Base-by-base conservation (phyloP, 2,113 vertebrate genomes). In the Labeo catla region DNA sequence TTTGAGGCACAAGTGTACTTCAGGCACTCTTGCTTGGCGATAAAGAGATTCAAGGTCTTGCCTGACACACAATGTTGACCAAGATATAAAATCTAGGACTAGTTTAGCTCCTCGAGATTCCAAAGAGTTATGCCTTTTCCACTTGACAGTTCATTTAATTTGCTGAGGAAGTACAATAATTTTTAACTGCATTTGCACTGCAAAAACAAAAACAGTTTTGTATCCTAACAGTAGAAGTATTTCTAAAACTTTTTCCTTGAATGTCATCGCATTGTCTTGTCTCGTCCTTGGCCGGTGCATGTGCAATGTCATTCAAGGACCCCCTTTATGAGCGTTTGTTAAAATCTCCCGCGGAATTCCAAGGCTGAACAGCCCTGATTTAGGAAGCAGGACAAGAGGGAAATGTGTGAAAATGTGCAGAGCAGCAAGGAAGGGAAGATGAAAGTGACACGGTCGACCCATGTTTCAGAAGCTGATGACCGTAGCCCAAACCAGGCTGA, bases 401-500 rank as follows among this genome's bases (percentile, higher is more conserved):
- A 61, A 70, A 84, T 82, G 91, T 89, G 93, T 91, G 92, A 90
- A 91, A 91, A 83, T 10, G 79, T 82, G 88, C 77, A 87, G 89
- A 96, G 95, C 95, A 94, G 94, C 94, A 96, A 61, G 86, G 90
- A 93, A 93, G 93, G 84, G 86, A 90, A 98, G 96, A 98, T 97
- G 97, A 98, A 98, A 98, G 97, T 97, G 95, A 96, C 95, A 96
- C 93, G 95, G 93, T 88, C 94, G 96, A 96, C 95, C 91, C 93
- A 94, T 95, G 95, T 96, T 95, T 95, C 90, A 93, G 95, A 95
- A 93, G 93, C 94, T 95, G 93, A 95, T 93, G 96, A 96, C 93
- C 93, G 88, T 89, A 94, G 95, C 95, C 93, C 91, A 89, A 90
- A 93, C 93, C 91, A 90, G 93, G 88, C 93, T 93, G 94, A 95